These are phyloP conservation scores for Donacobius atricapilla DNA, from an alignment of 2,113 vertebrate species.

Conservation along the genomic window DNA sequence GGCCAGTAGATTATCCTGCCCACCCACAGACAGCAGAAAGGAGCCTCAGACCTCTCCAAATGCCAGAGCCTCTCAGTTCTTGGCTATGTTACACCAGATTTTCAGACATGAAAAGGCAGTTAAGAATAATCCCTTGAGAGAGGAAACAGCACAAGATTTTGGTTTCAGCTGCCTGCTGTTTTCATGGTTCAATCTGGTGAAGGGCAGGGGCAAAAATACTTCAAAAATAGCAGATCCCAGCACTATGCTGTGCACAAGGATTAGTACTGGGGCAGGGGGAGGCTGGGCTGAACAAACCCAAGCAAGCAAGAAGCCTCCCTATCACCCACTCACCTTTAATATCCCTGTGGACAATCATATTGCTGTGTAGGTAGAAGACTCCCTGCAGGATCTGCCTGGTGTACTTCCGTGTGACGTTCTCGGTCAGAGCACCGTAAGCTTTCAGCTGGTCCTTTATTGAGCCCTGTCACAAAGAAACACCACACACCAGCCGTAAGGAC, in stretches of 20 bases:
- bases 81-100: background rate
- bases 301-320: background rate
- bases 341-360: slow-evolving; percentile 93
- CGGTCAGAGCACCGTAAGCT: slow-evolving; percentile 87
- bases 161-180: background rate
- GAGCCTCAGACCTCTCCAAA: background rate
- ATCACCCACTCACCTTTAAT: slow-evolving; percentile 82
- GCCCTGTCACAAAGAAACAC: slow-evolving; percentile 69
- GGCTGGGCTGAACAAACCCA: background rate
- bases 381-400: slow-evolving; percentile 90
- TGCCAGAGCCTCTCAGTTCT: background rate
- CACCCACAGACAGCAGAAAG: background rate
- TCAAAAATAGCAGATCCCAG: background rate
- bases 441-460: slow-evolving; percentile 92
- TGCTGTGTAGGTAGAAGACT: slow-evolving; percentile 90
- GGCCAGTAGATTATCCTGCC: background rate
- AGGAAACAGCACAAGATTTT: background rate
- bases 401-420: slow-evolving; percentile 88
- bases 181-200: background rate
- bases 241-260: background rate
- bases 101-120: background rate
- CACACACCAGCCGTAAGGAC: accelerated
- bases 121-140: background rate
- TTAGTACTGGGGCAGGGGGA: accelerated
- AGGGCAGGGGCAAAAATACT: background rate